Base-by-base conservation (phyloP, 2,888 invertebrate species). In the Trisateles emortualis region DNA sequence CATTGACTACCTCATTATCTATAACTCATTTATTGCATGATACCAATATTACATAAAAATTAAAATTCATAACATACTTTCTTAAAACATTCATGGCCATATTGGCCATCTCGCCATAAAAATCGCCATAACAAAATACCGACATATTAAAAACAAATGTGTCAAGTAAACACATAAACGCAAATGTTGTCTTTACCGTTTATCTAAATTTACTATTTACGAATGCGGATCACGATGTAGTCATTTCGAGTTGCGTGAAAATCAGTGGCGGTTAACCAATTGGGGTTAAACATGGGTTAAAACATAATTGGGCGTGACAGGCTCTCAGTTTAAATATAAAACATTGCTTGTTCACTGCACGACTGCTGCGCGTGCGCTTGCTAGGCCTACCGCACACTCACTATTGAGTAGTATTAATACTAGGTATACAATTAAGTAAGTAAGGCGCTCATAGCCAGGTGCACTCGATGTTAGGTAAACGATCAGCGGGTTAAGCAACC, bases 261-360 rank as follows among this genome's bases (percentile, higher is more conserved):
- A 85, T 84, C 75, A 83, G 68, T 77, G 72, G 76, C 79, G 59
- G 76, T 72, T 74, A 72, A 76, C 68, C 79, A 87, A 90, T 90
- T 90, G 90, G 75, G 87, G 89, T 89, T 86, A 89, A 90, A 88
- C 71, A 80, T 77, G 78, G 85, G 88, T 87, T 87, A 85, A 81
- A 79, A 82, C 70, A 76, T 87, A 84, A 88, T 89, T 88, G 85
- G 80, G 82, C 69, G 76, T 82, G 84, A 84, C 89, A 84, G 64
- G 65, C 74, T 72, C 73, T 75, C 70, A 47, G 72, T 76, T 81
- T 64, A 78, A 79, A 78, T 79, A 75, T 79, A 72, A 77, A 81
- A 73, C 75, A 68, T 76, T 72, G 69, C 68, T 76, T 76, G 75
- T 71, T 36, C 33, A 11, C 11, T 44, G 59, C 88, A 88, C 83